Percentiles rank a stretch among this genome's conserved stretches.
These are phyloP conservation scores for Phlogophora meticulosa DNA, from an alignment of 2,888 invertebrate species.

Conservation along the genomic window DNA sequence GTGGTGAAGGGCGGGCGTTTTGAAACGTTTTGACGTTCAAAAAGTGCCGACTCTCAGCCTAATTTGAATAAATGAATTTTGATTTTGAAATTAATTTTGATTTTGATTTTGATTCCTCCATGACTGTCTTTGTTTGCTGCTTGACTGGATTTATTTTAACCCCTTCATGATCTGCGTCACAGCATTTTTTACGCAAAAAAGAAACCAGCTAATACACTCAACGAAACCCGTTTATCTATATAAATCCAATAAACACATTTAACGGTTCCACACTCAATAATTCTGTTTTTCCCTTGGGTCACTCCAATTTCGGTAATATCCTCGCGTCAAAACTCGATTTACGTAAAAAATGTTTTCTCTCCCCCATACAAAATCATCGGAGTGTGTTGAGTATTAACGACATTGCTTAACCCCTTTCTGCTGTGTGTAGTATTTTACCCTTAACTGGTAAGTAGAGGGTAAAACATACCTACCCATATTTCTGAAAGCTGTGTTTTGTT, in stretches of 20 bases:
- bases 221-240: conserved; percentile 74
- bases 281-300: conserved; percentile 84
- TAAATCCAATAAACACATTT: conserved; percentile 84
- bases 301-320: conserved; percentile 86
- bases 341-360: conserved; percentile 81
- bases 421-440: conserved; percentile 56
- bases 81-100: too few species aligned
- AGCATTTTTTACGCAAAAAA: conserved; percentile 7
- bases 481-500: conserved; percentile 2
- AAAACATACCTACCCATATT: conserved; percentile 37
- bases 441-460: conserved; percentile 31
- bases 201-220: conserved; percentile 69
- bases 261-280: conserved; percentile 83
- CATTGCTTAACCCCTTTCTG: conserved; percentile 73
- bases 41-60: too few species aligned
- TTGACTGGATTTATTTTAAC: conserved; percentile 2
- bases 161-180: not conserved
- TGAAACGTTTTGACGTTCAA: too few species aligned
- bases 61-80: too few species aligned
- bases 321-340: conserved; percentile 86
- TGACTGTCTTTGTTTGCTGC: too few species aligned
- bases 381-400: conserved; percentile 83
- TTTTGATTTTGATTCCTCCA: too few species aligned
- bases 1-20: too few species aligned
- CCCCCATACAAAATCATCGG: conserved; percentile 77